Percentiles rank a stretch among this genome's conserved stretches.
phyloP scores from a whole-genome alignment of 2,888 invertebrate genomes.

The Incurvaria masculella region DNA sequence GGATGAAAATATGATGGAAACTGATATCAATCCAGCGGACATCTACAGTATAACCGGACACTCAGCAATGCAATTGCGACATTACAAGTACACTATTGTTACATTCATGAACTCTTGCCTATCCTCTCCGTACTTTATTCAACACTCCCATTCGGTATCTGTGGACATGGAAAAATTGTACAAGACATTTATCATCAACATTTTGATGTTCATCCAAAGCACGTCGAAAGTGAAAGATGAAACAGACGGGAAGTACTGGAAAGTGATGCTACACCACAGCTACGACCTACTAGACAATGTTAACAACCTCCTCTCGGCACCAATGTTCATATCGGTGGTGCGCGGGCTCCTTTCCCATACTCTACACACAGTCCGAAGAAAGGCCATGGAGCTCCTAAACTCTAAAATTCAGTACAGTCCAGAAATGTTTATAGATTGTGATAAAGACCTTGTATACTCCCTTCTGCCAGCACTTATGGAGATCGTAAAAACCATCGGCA shows the following conservation, averaged over 20 bases:
- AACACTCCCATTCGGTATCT: slow-evolving; percentile 56
- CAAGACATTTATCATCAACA: slow-evolving; percentile 66
- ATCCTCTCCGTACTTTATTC: slow-evolving; percentile 65
- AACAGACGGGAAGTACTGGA: slow-evolving; percentile 74
- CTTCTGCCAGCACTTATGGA: slow-evolving; percentile 60
- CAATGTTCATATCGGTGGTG: slow-evolving; percentile 77
- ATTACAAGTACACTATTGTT: slow-evolving; percentile 78
- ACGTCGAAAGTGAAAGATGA: slow-evolving; percentile 63
- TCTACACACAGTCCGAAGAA: slow-evolving; percentile 67
- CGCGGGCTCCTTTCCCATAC: slow-evolving; percentile 70
- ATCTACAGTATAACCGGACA: slow-evolving; percentile 64
- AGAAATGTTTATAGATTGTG: slow-evolving; percentile 56
- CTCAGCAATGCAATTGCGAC: slow-evolving; percentile 72
- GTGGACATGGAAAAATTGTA: slow-evolving; percentile 59
- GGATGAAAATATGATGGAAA: slow-evolving; percentile 45
- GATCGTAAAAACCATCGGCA: slow-evolving; percentile 54
- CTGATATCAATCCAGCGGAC: slow-evolving; percentile 37
- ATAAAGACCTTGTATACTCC: slow-evolving; percentile 48
- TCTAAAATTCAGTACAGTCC: slow-evolving; percentile 70
- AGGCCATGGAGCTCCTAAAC: slow-evolving; percentile 83
- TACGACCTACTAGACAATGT: slow-evolving; percentile 80
- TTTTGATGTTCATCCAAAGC: slow-evolving; percentile 64
- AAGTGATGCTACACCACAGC: slow-evolving; percentile 71
- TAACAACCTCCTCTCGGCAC: slow-evolving; percentile 73
- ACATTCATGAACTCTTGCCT: slow-evolving; percentile 70